Percentiles rank a stretch among this genome's conserved stretches.
Evolutionary conservation across 2,888 invertebrate genomes (phyloP).

Genomic region (Agrilus cyanescens): DNA sequence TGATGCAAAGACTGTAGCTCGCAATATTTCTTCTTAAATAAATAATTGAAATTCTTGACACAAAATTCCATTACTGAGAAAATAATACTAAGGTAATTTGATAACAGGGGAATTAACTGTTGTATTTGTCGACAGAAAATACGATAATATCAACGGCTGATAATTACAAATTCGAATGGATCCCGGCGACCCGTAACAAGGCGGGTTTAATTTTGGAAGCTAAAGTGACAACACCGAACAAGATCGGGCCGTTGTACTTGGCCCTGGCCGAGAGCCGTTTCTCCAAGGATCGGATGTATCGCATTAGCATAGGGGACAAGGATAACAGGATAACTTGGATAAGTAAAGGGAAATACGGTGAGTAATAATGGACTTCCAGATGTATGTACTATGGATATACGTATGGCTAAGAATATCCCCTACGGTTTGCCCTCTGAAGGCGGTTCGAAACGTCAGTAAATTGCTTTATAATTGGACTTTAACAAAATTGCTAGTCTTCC

Average conservation of each 20-base stretch:
- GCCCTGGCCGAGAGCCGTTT: slow-evolving; percentile 45
- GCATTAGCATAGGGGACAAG: slow-evolving; percentile 47
- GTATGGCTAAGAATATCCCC: no score
- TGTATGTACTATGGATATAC: no score
- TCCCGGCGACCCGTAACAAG: slow-evolving; percentile 49
- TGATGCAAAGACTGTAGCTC: no score
- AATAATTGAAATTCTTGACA: no score
- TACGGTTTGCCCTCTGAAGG: no score
- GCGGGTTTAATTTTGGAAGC: slow-evolving; percentile 51
- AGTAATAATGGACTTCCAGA: slow-evolving; percentile 12
- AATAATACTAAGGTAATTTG: not conserved
- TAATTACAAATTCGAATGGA: slow-evolving; percentile 54
- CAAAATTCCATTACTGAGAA: no score
- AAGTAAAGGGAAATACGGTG: slow-evolving; percentile 54
- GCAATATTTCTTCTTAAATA: no score
- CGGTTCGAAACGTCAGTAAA: no score
- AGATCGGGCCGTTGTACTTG: slow-evolving; percentile 39
- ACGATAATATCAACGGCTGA: slow-evolving; percentile 49
- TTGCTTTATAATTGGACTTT: no score
- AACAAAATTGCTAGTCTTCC: no score
- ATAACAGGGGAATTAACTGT: not conserved
- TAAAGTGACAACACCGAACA: slow-evolving; percentile 39
- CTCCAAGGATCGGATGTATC: slow-evolving; percentile 47
- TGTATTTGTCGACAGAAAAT: slow-evolving; percentile 40
- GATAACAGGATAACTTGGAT: slow-evolving; percentile 48